Percentiles rank a stretch among this genome's conserved stretches.
Conservation (phyloP, 2,888 invertebrate species). For the Abscondita cerata region DNA sequence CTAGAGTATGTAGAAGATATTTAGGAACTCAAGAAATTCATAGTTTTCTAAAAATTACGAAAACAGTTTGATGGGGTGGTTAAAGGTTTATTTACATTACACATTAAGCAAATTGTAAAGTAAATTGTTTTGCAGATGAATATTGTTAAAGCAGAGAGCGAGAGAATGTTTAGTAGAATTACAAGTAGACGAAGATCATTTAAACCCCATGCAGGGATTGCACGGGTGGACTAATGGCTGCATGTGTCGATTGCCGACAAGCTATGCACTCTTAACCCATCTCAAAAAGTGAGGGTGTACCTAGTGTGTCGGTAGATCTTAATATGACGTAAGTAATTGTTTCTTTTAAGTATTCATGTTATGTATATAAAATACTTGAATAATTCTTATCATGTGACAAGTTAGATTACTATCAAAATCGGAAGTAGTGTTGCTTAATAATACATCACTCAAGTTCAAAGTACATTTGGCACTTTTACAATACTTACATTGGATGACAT, state of each 20-base stretch:
- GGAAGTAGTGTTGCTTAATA: too few relatives aligned
- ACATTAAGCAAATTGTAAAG: too few relatives aligned
- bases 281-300: slow-evolving; percentile 58
- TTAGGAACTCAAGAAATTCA: slow-evolving; percentile 3
- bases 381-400: too few relatives aligned
- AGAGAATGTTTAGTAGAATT: slow-evolving; percentile 79
- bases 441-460: too few relatives aligned
- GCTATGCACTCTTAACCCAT: slow-evolving; percentile 77
- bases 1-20: background rate
- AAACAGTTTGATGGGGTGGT: slow-evolving; percentile 7
- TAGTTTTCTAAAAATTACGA: slow-evolving; percentile 6
- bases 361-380: too few relatives aligned
- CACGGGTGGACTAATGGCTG: slow-evolving; percentile 90
- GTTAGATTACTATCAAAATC: too few relatives aligned
- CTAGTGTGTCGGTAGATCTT: slow-evolving; percentile 84
- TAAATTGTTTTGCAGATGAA: slow-evolving; percentile 12
- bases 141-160: slow-evolving; percentile 63
- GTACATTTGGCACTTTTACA: too few relatives aligned
- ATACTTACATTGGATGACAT: too few relatives aligned
- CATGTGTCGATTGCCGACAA: slow-evolving; percentile 78
- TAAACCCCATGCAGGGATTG: slow-evolving; percentile 75
- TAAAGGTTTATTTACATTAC: slow-evolving; percentile 1
- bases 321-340: slow-evolving; percentile 78
- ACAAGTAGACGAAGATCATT: slow-evolving; percentile 74
- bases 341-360: too few relatives aligned